A percentile compares a stretch with the other conserved stretches of the same genome.
Conservation (phyloP, 2,113 vertebrate species). For the Sylvietta virens region DNA sequence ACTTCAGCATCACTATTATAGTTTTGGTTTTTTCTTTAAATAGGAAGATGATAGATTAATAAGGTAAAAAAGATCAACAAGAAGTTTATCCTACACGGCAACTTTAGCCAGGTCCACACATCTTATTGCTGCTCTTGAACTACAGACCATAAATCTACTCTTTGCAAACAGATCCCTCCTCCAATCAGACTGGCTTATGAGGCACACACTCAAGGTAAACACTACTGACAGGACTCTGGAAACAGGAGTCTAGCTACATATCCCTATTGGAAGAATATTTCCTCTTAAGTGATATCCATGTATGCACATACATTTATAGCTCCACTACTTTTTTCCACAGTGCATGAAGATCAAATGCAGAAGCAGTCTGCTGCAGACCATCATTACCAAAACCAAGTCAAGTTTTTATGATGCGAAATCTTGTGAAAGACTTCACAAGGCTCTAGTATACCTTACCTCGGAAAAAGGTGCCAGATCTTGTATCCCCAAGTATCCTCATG, state of each 20-base stretch:
- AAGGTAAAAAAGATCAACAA: not conserved
- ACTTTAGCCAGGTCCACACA: not conserved
- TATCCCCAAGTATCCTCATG: not conserved
- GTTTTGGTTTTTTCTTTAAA: not conserved
- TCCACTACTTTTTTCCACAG: not conserved
- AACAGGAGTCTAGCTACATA: not conserved
- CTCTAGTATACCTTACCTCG: not conserved
- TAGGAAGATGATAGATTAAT: not conserved
- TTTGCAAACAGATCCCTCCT: not conserved
- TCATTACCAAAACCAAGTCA: not conserved
- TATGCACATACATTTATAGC: not conserved
- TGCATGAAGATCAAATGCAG: not conserved
- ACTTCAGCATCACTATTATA: not conserved
- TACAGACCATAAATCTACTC: not conserved
- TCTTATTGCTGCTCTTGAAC: not conserved
- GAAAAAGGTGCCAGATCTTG: not conserved
- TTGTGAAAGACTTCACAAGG: not conserved
- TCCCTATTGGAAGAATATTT: not conserved
- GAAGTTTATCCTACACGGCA: not conserved
- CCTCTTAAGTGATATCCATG: not conserved
- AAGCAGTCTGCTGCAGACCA: not conserved
- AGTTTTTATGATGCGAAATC: not conserved
- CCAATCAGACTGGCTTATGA: not conserved
- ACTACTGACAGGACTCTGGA: not conserved
- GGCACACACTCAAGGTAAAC: not conserved